Evolutionary conservation across 2,113 vertebrate species (phyloP), one percentile per base, ranked within the genome.

Genomic region (Acinonyx jubatus): DNA sequence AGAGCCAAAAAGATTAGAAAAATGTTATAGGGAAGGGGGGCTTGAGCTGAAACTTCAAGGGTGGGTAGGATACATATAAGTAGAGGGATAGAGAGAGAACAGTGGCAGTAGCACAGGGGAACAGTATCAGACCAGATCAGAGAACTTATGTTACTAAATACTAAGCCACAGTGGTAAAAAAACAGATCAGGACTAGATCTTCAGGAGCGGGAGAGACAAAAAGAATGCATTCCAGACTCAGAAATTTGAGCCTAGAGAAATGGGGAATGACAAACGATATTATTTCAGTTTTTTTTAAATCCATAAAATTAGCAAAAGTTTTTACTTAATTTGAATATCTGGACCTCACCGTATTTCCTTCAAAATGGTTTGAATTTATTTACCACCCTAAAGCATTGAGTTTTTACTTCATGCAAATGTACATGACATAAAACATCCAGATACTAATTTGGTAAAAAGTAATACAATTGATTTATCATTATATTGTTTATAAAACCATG

Each of bases 301-400:
- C 16, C 68, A 25, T 97, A 73, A 63, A 55, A 65, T 78, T 78
- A 86, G n/a, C 18, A 73, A 74, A 61, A 18, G 0, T 83, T 89
- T 89, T 29, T 81, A 78, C 12, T 93, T 52, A 63, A 57, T 97
- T 95, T 96, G 21, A 80, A 48, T 92, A 78, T 57, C 2, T 94
- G 3, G 18, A 1, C 12, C 18, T 93, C 33, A 78, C 31, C 21
- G 52, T 82, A 79, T 86, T 36, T 91, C 16, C 16, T 80, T 71
- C 8, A 69, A 92, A 80, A 76, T 31, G 3, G 0, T 89, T 95
- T 83, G 29, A 92, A 86, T 92, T 87, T 86, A 68, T 87, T 96
- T 95, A 21, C 68, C 18, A 92, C 21, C 7, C 1, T 78, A 83
- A 94, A 94, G 16, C 1, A 80, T 11, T 63, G 45, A 16, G 55